Evolutionary conservation across 2,888 invertebrate species (phyloP).

Genomic region (Lasioglossum zephyrum): DNA sequence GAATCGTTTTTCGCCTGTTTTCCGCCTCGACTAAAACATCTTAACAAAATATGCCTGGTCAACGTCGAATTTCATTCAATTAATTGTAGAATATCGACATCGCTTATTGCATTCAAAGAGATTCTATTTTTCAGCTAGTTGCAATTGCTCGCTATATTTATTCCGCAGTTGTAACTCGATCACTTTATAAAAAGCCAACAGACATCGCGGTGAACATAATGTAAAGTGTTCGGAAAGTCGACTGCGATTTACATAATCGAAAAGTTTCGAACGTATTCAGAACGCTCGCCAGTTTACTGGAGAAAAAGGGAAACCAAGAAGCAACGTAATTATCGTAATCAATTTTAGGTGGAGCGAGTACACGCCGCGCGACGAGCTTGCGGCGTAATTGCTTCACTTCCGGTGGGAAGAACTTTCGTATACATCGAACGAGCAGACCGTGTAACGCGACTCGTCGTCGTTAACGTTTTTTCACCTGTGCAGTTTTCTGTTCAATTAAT

Average conservation of each 20-base stretch:
- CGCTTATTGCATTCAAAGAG: background rate
- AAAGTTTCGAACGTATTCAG: background rate
- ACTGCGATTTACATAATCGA: background rate
- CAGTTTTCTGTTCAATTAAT: slow-evolving; percentile 3
- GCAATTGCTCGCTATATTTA: background rate
- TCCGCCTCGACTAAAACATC: background rate
- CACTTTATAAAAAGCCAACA: background rate
- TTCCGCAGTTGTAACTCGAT: background rate
- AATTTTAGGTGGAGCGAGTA: slow-evolving; percentile 19
- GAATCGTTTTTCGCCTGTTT: background rate
- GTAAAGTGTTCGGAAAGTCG: background rate
- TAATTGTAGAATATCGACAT: background rate
- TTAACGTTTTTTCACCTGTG: background rate
- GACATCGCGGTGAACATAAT: background rate
- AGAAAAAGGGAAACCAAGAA: slow-evolving; percentile 5
- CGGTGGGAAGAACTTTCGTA: slow-evolving; percentile 23
- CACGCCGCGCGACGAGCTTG: background rate
- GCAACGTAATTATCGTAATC: slow-evolving; percentile 26
- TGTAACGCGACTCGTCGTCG: slow-evolving; percentile 16
- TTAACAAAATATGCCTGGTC: background rate
- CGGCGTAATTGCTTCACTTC: slow-evolving; percentile 1
- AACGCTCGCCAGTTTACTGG: background rate
- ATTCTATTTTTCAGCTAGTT: background rate
- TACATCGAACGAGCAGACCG: slow-evolving; percentile 50
- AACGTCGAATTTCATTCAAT: background rate